These are phyloP conservation scores for Stenichneumon culpator DNA, from an alignment of 2,888 invertebrate genomes.

Conservation along the genomic window DNA sequence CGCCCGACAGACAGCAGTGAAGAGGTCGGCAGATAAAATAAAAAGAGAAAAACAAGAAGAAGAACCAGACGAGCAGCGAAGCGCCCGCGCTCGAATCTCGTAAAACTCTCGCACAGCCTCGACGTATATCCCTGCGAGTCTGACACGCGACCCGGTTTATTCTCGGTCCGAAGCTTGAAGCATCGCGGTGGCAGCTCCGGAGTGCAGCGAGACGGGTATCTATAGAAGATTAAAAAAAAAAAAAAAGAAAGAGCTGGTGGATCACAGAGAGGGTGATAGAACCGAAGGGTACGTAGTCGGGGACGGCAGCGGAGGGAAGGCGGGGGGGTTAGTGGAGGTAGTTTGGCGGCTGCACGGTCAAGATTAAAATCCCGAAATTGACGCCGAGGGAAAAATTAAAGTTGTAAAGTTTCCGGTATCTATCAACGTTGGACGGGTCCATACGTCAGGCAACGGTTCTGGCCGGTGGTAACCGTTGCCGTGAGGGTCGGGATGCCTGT, in stretches of 20 bases:
- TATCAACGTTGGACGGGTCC: constrained; percentile 79
- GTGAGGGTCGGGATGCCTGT: constrained; percentile 51
- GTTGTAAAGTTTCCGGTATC: constrained; percentile 80
- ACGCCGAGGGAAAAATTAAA: constrained; percentile 77
- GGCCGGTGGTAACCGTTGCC: constrained; percentile 57
- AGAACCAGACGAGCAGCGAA: constrained; percentile 16
- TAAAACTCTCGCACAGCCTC: constrained; percentile 31
- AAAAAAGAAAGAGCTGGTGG: neutral
- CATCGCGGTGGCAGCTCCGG: constrained; percentile 25
- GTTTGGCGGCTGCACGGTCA: constrained; percentile 50
- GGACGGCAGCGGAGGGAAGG: neutral
- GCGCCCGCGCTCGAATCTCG: constrained; percentile 31
- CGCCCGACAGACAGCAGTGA: neutral
- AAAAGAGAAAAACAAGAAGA: constrained; percentile 12
- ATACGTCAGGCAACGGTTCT: constrained; percentile 79
- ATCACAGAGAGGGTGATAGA: constrained; percentile 33
- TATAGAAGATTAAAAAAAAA: neutral
- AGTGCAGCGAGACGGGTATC: neutral
- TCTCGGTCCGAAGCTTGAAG: constrained; percentile 49
- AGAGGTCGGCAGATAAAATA: neutral
- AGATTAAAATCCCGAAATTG: constrained; percentile 78
- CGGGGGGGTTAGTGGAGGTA: neutral
- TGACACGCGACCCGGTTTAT: constrained; percentile 55
- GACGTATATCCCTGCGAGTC: constrained; percentile 36
- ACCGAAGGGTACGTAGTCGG: constrained; percentile 3